Evolutionary conservation across 2,113 vertebrate species (phyloP).

Genomic region (Eulemur rufifrons): DNA sequence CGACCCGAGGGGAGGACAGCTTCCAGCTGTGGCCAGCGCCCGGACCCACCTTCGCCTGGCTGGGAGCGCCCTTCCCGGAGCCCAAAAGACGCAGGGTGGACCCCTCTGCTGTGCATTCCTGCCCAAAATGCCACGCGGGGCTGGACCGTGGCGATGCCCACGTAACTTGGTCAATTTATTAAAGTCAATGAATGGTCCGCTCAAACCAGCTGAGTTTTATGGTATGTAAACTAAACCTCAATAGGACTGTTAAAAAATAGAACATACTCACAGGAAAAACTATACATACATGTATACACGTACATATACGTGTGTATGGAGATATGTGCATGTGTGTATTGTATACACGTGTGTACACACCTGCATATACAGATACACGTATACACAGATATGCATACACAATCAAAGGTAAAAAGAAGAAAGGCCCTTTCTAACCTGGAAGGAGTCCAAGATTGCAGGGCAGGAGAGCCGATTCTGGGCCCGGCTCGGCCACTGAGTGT

Average conservation of each 20-base stretch:
- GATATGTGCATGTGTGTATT: too few relatives aligned
- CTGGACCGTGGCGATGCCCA: accelerated
- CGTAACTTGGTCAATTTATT: accelerated
- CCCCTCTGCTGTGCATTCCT: not conserved
- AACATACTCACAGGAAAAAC: not conserved
- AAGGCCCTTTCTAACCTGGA: not conserved
- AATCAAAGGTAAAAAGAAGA: not conserved
- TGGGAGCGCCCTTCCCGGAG: not conserved
- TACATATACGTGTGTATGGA: too few relatives aligned
- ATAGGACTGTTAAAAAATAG: not conserved
- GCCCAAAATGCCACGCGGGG: accelerated
- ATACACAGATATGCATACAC: accelerated
- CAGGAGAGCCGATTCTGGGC: not conserved
- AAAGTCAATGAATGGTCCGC: not conserved
- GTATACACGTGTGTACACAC: not conserved
- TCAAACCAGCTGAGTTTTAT: not conserved
- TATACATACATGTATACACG: too few relatives aligned
- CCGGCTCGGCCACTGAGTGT: not conserved
- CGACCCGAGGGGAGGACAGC: not conserved
- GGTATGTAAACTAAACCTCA: too few relatives aligned
- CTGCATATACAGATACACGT: not conserved
- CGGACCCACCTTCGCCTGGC: not conserved
- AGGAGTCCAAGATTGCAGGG: not conserved
- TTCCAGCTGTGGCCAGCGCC: not conserved
- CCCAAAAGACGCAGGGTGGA: accelerated